Evolutionary conservation across 2,888 invertebrate genomes (phyloP).

Genomic region (Drosophila fulvimacula): DNA sequence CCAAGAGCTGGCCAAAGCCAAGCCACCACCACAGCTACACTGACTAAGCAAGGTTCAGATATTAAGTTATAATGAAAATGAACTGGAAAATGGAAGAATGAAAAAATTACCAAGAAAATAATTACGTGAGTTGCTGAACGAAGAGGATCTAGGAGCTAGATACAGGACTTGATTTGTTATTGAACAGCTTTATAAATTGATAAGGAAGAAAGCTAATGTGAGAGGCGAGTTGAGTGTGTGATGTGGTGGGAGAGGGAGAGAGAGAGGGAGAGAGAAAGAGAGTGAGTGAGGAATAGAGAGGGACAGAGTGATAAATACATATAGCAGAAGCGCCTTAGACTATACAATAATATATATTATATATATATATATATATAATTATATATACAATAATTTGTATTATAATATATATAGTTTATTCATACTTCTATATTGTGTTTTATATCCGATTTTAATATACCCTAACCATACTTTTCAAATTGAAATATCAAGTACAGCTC

Average conservation of each 20-base stretch:
- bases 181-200: background rate
- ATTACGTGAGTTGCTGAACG: background rate
- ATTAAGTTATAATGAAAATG: background rate
- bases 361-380: too few species aligned
- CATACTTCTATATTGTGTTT: background rate
- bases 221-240: background rate
- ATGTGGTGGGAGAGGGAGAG: background rate
- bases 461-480: too few species aligned
- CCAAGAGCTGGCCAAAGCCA: constrained; percentile 36
- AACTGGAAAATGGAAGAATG: constrained; percentile 1
- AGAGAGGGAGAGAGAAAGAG: too few species aligned
- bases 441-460: too few species aligned
- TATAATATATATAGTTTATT: background rate
- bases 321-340: background rate
- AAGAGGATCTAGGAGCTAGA: background rate
- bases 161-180: background rate
- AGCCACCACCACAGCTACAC: constrained; percentile 35
- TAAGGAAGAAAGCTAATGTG: background rate
- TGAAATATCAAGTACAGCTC: too few species aligned
- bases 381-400: background rate
- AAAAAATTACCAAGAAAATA: background rate
- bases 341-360: background rate
- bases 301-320: too few species aligned
- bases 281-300: too few species aligned
- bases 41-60: constrained; percentile 16